Conservation (phyloP, 2,888 invertebrate species). For the Drepanosiphum platanoidis region DNA sequence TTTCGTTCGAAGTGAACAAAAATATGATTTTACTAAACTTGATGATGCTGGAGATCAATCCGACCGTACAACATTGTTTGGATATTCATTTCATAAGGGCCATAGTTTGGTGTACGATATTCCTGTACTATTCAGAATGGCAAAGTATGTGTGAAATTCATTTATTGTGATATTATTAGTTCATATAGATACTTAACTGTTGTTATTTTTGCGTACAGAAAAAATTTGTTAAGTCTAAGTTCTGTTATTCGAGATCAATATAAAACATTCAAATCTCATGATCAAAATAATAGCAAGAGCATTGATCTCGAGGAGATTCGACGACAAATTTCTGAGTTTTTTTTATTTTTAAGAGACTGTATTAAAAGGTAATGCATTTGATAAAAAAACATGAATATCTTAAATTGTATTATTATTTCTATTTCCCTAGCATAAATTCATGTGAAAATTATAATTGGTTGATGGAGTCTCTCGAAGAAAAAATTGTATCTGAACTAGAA, state of each 20-base stretch:
- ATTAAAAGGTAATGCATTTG: conserved; percentile 63
- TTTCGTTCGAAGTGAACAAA: conserved; percentile 31
- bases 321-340: conserved; percentile 63
- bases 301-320: conserved; percentile 45
- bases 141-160: conserved; percentile 62
- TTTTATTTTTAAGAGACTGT: conserved; percentile 63
- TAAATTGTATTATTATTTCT: not conserved
- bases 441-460: conserved; percentile 63
- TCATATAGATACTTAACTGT: not conserved
- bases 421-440: conserved; percentile 61
- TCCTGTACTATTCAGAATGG: conserved; percentile 63
- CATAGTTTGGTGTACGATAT: conserved; percentile 63
- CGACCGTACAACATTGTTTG: conserved; percentile 62
- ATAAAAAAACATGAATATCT: not conserved
- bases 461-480: conserved; percentile 58
- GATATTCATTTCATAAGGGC: conserved; percentile 64
- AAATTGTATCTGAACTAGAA: conserved; percentile 61
- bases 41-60: conserved; percentile 24
- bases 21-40: not conserved
- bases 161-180: not conserved
- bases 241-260: conserved; percentile 50
- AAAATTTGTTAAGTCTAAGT: conserved; percentile 52
- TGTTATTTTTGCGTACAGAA: conserved; percentile 12
- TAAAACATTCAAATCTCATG: conserved; percentile 56
- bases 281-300: conserved; percentile 54